Percentiles rank a stretch among this genome's conserved stretches.
These are phyloP conservation scores for Daptonema setosum DNA, from an alignment of 2,888 invertebrate species.

Conservation along the genomic window DNA sequence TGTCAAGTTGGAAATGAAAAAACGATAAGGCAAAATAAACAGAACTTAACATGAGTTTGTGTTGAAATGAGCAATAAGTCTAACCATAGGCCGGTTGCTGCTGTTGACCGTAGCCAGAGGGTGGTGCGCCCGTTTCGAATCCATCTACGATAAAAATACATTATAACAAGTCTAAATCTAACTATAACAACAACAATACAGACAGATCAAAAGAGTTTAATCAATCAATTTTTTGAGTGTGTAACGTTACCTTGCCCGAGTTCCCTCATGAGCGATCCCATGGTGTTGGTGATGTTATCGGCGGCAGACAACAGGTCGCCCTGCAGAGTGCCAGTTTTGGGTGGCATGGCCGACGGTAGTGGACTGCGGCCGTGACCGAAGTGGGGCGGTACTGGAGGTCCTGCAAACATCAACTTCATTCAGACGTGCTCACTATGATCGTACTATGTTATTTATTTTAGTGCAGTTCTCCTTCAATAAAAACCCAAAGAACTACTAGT, in stretches of 20 bases:
- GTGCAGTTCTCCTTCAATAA: too few relatives aligned
- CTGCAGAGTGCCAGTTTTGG: constrained; percentile 8
- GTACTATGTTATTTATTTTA: too few relatives aligned
- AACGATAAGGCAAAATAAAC: too few relatives aligned
- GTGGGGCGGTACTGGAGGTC: too few relatives aligned
- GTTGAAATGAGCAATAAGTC: too few relatives aligned
- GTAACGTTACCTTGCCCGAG: constrained; percentile 58
- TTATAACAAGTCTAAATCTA: neutral
- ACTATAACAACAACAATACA: neutral
- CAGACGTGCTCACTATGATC: too few relatives aligned
- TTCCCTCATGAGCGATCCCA: constrained; percentile 87
- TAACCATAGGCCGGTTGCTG: neutral
- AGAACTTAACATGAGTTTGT: too few relatives aligned
- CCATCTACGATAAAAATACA: neutral
- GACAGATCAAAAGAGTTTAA: too few relatives aligned
- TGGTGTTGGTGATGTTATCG: constrained; percentile 88
- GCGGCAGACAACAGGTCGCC: constrained; percentile 76
- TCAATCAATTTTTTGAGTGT: too few relatives aligned
- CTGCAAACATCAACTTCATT: too few relatives aligned
- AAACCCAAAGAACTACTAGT: too few relatives aligned
- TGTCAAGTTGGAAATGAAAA: too few relatives aligned
- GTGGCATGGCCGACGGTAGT: neutral
- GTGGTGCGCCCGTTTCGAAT: neutral
- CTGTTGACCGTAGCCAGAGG: neutral
- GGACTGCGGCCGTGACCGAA: neutral